These are phyloP conservation scores for Trematomus bernacchii DNA, from an alignment of 2,797 vertebrate genomes.

Conservation along the genomic window DNA sequence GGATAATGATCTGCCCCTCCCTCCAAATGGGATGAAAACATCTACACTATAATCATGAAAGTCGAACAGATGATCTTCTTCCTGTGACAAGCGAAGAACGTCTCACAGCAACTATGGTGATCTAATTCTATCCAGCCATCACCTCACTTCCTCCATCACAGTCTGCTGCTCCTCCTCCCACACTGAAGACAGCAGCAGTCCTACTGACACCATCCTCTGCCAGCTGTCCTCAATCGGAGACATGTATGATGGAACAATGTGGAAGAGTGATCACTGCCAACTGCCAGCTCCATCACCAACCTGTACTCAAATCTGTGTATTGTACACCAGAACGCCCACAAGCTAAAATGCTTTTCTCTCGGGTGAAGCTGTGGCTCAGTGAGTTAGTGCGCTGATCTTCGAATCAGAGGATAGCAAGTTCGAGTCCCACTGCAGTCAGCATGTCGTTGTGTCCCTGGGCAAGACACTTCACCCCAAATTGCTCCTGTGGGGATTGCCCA, in stretches of 20 bases:
- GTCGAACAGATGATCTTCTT: constrained; percentile 49
- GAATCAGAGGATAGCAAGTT: no score
- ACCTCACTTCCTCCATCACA: constrained; percentile 52
- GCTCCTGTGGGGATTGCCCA: no score
- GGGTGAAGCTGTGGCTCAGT: neutral
- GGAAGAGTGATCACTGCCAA: neutral
- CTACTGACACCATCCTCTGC: constrained; percentile 41
- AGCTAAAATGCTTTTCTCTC: constrained; percentile 18
- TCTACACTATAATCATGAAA: constrained; percentile 51
- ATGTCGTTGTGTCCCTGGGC: no score
- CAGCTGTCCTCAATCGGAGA: constrained; percentile 63
- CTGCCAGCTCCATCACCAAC: constrained; percentile 36
- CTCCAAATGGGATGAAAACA: constrained; percentile 35
- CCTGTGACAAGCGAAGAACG: constrained; percentile 43
- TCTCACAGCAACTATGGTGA: constrained; percentile 42
- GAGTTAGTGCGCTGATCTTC: no score
- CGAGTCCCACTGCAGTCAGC: no score
- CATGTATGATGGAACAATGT: constrained; percentile 28
- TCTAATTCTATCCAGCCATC: constrained; percentile 54
- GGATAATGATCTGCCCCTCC: constrained; percentile 45
- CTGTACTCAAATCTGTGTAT: constrained; percentile 36
- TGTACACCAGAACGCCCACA: constrained; percentile 51
- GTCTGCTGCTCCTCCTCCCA: constrained; percentile 56
- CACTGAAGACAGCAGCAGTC: constrained; percentile 55
- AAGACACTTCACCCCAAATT: no score